These are phyloP conservation scores for Drosophila siamana DNA, from an alignment of 2,888 invertebrate species.

Conservation along the genomic window DNA sequence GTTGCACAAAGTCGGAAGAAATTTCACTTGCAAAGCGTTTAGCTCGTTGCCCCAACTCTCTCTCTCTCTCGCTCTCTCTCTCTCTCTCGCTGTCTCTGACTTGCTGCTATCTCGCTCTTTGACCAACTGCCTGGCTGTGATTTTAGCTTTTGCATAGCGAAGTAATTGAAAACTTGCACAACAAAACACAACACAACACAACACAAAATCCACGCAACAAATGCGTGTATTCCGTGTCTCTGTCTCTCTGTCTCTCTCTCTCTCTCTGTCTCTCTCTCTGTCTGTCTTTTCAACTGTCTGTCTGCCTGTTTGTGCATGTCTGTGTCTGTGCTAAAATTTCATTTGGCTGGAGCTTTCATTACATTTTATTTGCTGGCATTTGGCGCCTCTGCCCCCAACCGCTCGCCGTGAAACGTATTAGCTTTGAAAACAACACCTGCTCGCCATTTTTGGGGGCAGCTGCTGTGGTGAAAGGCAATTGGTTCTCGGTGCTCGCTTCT, in stretches of 20 bases:
- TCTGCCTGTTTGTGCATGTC: constrained; percentile 13
- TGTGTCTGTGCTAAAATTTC: constrained; percentile 57
- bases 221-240: neutral
- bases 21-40: constrained; percentile 1
- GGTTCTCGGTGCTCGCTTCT: neutral
- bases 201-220: constrained; percentile 35
- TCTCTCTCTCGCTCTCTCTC: neutral
- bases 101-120: neutral
- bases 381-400: constrained; percentile 21
- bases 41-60: neutral
- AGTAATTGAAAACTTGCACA: constrained; percentile 66
- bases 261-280: neutral
- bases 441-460: constrained; percentile 7
- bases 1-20: constrained; percentile 1
- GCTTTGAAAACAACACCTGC: constrained; percentile 41
- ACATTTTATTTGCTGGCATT: constrained; percentile 65
- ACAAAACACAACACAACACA: neutral
- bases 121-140: constrained; percentile 43
- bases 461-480: constrained; percentile 14
- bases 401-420: constrained; percentile 21
- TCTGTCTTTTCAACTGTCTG: constrained; percentile 2
- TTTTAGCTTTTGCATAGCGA: constrained; percentile 57
- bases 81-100: neutral
- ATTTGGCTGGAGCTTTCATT: constrained; percentile 62
- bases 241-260: neutral